Conservation (phyloP, 2,888 invertebrate genomes). For the Eueremaeus valkanovi region DNA sequence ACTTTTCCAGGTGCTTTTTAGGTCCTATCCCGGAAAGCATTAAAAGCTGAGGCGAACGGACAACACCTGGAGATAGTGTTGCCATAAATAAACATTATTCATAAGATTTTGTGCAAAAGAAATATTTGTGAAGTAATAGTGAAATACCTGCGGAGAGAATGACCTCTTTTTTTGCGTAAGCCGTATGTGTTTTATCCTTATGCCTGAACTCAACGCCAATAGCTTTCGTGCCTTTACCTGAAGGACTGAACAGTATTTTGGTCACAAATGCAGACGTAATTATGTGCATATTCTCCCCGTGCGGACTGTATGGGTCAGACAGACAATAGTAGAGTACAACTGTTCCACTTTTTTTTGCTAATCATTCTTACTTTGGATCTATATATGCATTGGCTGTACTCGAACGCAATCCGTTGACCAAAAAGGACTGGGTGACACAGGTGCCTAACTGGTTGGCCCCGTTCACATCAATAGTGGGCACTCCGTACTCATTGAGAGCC, state of each 20-base stretch:
- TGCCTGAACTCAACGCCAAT: slow-evolving; percentile 1
- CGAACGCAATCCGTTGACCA: neutral
- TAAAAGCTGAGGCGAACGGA: slow-evolving; percentile 22
- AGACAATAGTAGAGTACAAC: neutral
- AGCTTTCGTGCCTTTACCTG: neutral
- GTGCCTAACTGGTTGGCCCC: neutral
- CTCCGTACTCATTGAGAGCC: neutral
- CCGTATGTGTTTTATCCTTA: neutral
- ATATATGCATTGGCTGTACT: slow-evolving; percentile 31
- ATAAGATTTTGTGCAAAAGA: too few species aligned
- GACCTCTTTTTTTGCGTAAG: slow-evolving; percentile 10
- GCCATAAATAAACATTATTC: neutral
- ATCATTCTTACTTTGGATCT: slow-evolving; percentile 6
- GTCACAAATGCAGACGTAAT: slow-evolving; percentile 1
- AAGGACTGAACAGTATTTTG: neutral
- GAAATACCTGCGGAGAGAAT: slow-evolving; percentile 18
- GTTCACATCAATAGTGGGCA: neutral
- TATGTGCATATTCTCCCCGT: slow-evolving; percentile 2
- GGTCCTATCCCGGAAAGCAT: slow-evolving; percentile 19
- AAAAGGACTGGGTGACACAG: neutral
- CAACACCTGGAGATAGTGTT: slow-evolving; percentile 4
- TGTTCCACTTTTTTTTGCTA: neutral
- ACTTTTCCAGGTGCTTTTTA: neutral
- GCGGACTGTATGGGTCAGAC: neutral
- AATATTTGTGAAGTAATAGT: too few species aligned